Conservation (phyloP, 2,888 invertebrate species). For the Nasonovia ribisnigri region DNA sequence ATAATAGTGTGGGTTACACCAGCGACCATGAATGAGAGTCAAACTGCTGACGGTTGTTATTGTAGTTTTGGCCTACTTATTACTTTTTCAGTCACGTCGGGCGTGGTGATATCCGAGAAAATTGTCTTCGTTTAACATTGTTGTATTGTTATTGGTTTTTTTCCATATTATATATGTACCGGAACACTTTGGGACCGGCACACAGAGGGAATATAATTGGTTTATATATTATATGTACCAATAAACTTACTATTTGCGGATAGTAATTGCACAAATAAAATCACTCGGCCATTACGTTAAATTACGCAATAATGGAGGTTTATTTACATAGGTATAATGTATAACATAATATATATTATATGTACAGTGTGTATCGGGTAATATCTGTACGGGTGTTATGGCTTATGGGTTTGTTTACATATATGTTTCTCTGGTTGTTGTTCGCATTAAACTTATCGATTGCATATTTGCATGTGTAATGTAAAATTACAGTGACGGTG, state of each 20-base stretch:
- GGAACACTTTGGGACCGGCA: constrained; percentile 38
- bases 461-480: neutral
- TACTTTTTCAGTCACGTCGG: constrained; percentile 37
- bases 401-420: neutral
- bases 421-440: neutral
- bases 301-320: constrained; percentile 48
- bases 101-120: constrained; percentile 43
- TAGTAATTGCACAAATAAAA: constrained; percentile 55
- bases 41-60: constrained; percentile 57
- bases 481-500: neutral
- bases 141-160: constrained; percentile 31
- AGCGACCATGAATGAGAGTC: constrained; percentile 63
- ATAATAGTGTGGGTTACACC: neutral
- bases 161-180: neutral
- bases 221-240: neutral
- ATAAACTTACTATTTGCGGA: neutral
- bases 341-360: neutral
- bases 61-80: constrained; percentile 61
- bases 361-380: constrained; percentile 13
- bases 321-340: constrained; percentile 47
- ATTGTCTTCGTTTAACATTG: constrained; percentile 49
- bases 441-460: neutral
- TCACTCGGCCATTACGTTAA: constrained; percentile 48
- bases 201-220: constrained; percentile 23
- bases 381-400: neutral